These are phyloP conservation scores for Orchestia grillus DNA, from an alignment of 1,140 invertebrate species.

Conservation along the genomic window DNA sequence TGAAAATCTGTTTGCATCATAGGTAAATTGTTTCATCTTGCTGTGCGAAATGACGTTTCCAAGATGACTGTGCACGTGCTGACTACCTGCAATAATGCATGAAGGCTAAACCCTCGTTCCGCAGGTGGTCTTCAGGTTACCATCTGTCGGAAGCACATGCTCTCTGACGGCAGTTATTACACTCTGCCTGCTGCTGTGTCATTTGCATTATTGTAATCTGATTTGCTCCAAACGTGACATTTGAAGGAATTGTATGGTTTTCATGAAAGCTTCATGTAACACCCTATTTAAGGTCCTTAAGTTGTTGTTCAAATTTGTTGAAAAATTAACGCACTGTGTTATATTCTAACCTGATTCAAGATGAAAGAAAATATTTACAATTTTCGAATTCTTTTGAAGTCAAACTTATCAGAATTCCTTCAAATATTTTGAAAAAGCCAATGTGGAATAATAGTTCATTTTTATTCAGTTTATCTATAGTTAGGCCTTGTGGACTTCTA, in stretches of 20 bases:
- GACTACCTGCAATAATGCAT: not conserved
- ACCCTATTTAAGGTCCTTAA: not conserved
- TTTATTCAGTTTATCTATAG: no score
- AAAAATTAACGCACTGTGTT: not conserved
- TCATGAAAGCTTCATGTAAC: not conserved
- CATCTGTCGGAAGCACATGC: not conserved
- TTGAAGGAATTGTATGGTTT: not conserved
- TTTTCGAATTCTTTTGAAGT: no score
- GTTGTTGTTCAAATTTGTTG: not conserved
- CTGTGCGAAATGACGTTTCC: not conserved
- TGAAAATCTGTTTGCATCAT: not conserved
- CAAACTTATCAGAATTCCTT: no score
- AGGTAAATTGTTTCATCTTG: not conserved
- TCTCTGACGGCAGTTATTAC: not conserved
- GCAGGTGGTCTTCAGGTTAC: not conserved
- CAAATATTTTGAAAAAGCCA: no score
- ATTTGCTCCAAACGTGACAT: not conserved
- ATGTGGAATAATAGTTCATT: no score
- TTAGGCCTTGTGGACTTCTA: no score
- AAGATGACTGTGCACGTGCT: not conserved
- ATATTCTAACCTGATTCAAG: not conserved
- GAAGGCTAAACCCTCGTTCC: not conserved
- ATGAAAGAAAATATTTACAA: not conserved
- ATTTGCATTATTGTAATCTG: not conserved
- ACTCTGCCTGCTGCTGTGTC: not conserved